These are phyloP conservation scores for Ctenopoma kingsleyae DNA, from an alignment of 2,797 vertebrate genomes.

Conservation along the genomic window DNA sequence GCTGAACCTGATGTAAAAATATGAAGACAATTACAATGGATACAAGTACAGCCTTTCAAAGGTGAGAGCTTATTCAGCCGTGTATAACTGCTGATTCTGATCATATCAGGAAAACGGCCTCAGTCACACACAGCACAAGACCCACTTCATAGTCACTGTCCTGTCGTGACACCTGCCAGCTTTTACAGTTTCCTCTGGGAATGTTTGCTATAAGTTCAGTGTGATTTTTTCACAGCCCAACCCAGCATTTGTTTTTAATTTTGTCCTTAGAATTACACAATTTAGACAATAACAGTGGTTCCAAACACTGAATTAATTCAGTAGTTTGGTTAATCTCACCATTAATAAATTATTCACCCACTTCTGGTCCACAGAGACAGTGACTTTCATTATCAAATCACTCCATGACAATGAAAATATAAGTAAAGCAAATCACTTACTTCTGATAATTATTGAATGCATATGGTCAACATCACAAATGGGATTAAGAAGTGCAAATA, in stretches of 20 bases:
- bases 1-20: background rate
- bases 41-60: background rate
- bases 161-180: background rate
- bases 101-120: background rate
- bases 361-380: constrained; percentile 5
- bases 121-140: background rate
- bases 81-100: background rate
- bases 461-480: constrained; percentile 36
- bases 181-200: background rate
- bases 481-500: constrained; percentile 63
- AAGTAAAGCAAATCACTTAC: constrained; percentile 27
- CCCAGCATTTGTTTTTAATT: constrained; percentile 10
- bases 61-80: background rate
- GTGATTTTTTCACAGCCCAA: background rate
- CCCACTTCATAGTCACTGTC: background rate
- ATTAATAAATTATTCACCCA: constrained; percentile 14
- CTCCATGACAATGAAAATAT: constrained; percentile 12
- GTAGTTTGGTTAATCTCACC: constrained; percentile 28
- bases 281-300: background rate
- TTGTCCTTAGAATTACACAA: background rate
- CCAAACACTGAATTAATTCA: constrained; percentile 15
- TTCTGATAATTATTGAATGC: constrained; percentile 37
- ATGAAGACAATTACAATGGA: background rate
- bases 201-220: background rate
- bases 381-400: constrained; percentile 14